These are phyloP conservation scores for Lordiphosa andalusiaca DNA, from an alignment of 2,888 invertebrate genomes.

Conservation along the genomic window DNA sequence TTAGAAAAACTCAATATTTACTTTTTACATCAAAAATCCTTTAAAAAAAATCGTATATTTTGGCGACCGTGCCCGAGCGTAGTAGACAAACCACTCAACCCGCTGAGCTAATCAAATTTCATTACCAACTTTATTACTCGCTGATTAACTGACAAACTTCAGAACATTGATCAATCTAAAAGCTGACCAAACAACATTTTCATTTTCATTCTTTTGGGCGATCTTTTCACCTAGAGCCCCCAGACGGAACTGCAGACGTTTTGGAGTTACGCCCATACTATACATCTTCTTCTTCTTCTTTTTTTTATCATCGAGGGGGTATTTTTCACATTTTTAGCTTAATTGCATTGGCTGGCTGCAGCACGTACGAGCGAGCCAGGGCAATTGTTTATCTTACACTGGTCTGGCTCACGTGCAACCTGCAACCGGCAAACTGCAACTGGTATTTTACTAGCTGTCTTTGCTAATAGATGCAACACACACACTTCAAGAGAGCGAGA, in stretches of 20 bases:
- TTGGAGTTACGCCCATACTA: slow-evolving; percentile 4
- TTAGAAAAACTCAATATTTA: too few species aligned
- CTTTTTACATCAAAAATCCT: too few species aligned
- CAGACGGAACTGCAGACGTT: slow-evolving; percentile 32
- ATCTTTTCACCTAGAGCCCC: slow-evolving; percentile 9
- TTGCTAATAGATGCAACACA: slow-evolving; percentile 32
- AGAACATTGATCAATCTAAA: slow-evolving; percentile 27
- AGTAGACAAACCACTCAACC: too few species aligned
- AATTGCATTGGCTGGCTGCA: slow-evolving; percentile 74
- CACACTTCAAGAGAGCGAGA: background rate
- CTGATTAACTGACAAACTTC: too few species aligned
- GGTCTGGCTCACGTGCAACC: slow-evolving; percentile 33
- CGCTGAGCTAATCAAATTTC: too few species aligned
- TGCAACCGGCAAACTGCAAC: slow-evolving; percentile 36
- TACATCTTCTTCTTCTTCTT: background rate
- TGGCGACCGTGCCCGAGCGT: too few species aligned
- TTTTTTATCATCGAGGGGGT: slow-evolving; percentile 25
- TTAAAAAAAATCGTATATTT: too few species aligned
- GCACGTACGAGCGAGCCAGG: slow-evolving; percentile 52
- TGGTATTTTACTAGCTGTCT: slow-evolving; percentile 24
- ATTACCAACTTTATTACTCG: too few species aligned
- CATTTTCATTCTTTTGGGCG: slow-evolving; percentile 31
- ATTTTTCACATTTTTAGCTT: slow-evolving; percentile 72
- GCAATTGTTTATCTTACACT: slow-evolving; percentile 58
- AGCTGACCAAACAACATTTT: slow-evolving; percentile 31